These are phyloP conservation scores for Rhineura floridana DNA, from an alignment of 2,113 vertebrate species.

Conservation along the genomic window DNA sequence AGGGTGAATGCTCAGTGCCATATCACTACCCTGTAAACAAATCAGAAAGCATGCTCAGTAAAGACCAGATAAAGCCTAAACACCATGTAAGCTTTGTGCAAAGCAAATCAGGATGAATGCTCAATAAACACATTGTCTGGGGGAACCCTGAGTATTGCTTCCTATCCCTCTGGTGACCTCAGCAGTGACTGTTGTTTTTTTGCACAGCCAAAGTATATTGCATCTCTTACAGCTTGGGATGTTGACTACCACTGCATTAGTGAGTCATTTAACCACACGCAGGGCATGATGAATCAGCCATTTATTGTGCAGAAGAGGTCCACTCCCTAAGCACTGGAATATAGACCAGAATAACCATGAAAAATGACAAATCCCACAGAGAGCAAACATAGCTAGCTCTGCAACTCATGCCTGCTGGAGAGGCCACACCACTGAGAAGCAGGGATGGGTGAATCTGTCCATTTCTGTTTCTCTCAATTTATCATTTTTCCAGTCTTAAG, in stretches of 20 bases:
- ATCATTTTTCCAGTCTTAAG: too few relatives aligned
- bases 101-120: too few relatives aligned
- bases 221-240: neutral
- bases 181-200: neutral
- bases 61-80: too few relatives aligned
- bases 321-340: neutral
- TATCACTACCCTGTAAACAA: too few relatives aligned
- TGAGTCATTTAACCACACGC: neutral
- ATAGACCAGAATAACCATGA: neutral
- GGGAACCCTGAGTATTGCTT: too few relatives aligned
- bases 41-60: too few relatives aligned
- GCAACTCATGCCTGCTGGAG: neutral
- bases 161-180: too few relatives aligned
- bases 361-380: neutral
- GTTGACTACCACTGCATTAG: neutral
- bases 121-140: too few relatives aligned
- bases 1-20: too few relatives aligned
- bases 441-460: too few relatives aligned
- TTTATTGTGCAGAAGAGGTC: neutral
- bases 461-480: too few relatives aligned
- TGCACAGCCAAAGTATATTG: neutral
- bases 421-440: neutral
- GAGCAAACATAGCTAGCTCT: neutral
- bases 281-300: neutral
- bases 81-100: too few relatives aligned